phyloP scores from a whole-genome alignment of 2,113 vertebrate genomes.

The Lycaon pictus region DNA sequence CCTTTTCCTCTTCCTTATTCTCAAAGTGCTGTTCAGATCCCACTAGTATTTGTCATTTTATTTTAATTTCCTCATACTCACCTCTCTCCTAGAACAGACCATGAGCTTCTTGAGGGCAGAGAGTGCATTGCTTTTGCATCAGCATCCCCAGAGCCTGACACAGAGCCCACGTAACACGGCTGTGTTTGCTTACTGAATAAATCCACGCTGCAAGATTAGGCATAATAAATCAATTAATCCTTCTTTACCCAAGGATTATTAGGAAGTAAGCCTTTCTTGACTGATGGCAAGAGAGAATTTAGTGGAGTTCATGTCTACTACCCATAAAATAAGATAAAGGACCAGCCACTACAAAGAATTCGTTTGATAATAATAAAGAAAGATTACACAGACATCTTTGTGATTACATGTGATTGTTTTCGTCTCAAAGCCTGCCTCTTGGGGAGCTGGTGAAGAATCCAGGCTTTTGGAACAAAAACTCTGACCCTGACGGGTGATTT shows the following conservation, averaged over 20 bases:
- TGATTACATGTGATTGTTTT: background rate
- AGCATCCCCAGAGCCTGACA: background rate
- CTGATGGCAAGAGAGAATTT: background rate
- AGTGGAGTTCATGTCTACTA: background rate
- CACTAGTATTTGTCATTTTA: background rate
- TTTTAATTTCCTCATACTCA: background rate
- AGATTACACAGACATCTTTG: background rate
- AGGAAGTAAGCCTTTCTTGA: background rate
- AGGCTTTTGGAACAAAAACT: background rate
- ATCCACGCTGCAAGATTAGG: background rate
- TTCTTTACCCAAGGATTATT: background rate
- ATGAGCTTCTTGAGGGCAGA: background rate
- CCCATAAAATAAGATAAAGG: background rate
- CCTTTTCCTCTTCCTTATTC: background rate
- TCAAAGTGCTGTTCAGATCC: background rate
- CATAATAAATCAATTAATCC: background rate
- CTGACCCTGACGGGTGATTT: background rate
- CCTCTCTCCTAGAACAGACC: background rate
- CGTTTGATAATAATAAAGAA: background rate
- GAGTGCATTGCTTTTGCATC: background rate
- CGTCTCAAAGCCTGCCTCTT: background rate
- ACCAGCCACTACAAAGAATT: background rate
- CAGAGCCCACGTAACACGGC: rapidly evolving
- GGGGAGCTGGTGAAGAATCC: background rate
- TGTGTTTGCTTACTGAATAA: background rate